A percentile compares a stretch with the other conserved stretches of the same genome.
Conservation (phyloP, 92 coral and sea anemone genomes). For the Hydrozoanthus gracilis region DNA sequence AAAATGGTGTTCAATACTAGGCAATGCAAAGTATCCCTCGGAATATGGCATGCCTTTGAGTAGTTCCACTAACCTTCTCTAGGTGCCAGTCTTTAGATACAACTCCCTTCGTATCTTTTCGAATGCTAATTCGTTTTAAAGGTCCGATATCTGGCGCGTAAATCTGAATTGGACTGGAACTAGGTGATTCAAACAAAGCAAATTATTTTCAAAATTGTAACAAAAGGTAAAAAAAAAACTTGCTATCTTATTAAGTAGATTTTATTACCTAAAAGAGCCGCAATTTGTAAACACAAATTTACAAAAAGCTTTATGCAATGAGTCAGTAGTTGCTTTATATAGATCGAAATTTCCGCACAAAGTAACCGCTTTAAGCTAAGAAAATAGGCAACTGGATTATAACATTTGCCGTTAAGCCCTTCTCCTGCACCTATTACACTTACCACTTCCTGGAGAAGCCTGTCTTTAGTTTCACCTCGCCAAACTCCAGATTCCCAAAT, state of each 20-base stretch:
- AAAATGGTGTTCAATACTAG: too few relatives aligned
- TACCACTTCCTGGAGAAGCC: conserved; percentile 53
- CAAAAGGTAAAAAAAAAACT: too few relatives aligned
- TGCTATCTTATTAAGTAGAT: too few relatives aligned
- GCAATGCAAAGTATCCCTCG: too few relatives aligned
- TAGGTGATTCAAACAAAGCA: conserved; percentile 3
- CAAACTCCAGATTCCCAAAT: conserved; percentile 69
- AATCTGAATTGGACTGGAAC: conserved; percentile 62
- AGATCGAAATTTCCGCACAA: not conserved
- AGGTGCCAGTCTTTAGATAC: conserved; percentile 71
- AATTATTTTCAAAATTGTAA: too few relatives aligned
- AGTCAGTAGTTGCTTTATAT: too few relatives aligned
- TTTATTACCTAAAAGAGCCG: too few relatives aligned
- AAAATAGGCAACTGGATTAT: too few relatives aligned
- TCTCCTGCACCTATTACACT: not conserved
- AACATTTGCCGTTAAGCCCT: too few relatives aligned
- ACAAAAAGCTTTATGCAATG: too few relatives aligned
- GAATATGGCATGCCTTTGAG: too few relatives aligned
- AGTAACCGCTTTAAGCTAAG: not conserved
- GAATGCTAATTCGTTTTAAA: conserved; percentile 64
- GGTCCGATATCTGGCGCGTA: conserved; percentile 70
- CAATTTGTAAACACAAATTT: too few relatives aligned
- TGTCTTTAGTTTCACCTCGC: conserved; percentile 59
- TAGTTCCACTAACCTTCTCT: conserved; percentile 64
- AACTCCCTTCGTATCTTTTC: conserved; percentile 69